These are phyloP conservation scores for Coracias cyanogaster DNA, from an alignment of 2,797 vertebrate genomes.

Conservation along the genomic window DNA sequence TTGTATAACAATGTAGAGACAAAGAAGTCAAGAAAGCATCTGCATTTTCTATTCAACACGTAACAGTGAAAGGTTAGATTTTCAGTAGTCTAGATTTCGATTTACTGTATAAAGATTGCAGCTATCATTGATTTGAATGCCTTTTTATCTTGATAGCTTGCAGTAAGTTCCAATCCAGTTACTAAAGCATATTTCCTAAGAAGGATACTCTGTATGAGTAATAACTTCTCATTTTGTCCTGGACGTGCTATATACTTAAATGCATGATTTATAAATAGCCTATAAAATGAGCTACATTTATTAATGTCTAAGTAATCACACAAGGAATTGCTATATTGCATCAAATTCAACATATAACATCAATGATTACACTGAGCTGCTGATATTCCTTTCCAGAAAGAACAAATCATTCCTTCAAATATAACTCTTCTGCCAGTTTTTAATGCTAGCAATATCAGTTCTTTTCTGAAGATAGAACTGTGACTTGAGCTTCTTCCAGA, in stretches of 20 bases:
- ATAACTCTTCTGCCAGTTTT: background rate
- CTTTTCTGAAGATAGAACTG: background rate
- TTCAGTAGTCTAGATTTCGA: background rate
- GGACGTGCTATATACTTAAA: background rate
- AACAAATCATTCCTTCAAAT: background rate
- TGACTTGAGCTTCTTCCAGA: background rate
- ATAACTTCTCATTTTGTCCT: background rate
- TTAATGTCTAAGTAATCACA: background rate
- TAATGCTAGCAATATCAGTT: background rate
- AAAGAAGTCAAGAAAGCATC: background rate
- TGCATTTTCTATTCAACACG: background rate
- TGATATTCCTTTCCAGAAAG: background rate
- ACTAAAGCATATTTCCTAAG: background rate
- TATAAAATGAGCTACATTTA: background rate
- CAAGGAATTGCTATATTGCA: background rate
- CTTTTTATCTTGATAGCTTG: background rate
- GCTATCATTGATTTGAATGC: background rate
- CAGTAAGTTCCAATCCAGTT: background rate
- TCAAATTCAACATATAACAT: background rate
- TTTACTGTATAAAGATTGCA: background rate
- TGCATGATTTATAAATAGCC: background rate
- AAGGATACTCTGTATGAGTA: background rate
- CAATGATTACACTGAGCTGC: background rate
- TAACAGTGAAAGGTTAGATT: background rate
- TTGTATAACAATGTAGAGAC: background rate